A percentile compares a stretch with the other conserved stretches of the same genome.
These are phyloP conservation scores for Venturia canescens DNA, from an alignment of 1,140 invertebrate genomes.

Conservation along the genomic window DNA sequence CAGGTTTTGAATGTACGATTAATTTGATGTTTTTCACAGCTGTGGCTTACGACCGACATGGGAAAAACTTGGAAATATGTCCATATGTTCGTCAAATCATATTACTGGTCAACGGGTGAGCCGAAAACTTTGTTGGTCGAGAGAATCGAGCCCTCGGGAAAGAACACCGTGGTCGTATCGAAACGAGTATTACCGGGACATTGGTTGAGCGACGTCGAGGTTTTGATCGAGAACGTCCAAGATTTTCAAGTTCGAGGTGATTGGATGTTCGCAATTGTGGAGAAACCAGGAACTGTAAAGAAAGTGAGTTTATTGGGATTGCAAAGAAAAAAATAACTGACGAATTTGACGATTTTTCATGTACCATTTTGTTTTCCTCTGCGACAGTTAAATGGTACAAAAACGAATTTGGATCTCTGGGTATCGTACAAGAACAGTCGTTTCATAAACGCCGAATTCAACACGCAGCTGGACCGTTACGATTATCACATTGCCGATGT, in stretches of 20 bases:
- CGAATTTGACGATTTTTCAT: slow-evolving; percentile 48
- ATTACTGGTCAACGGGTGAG: slow-evolving; percentile 82
- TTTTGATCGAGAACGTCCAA: slow-evolving; percentile 83
- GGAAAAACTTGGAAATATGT: slow-evolving; percentile 83
- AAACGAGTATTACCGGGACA: slow-evolving; percentile 30
- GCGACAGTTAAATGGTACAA: slow-evolving; percentile 44
- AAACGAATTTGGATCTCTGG: slow-evolving; percentile 82
- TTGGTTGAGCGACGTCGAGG: slow-evolving; percentile 65
- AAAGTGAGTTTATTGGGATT: background rate
- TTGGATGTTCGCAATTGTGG: slow-evolving; percentile 90
- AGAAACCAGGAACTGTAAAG: slow-evolving; percentile 50
- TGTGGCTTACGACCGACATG: slow-evolving; percentile 87
- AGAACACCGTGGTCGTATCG: slow-evolving; percentile 80
- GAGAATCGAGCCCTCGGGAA: slow-evolving; percentile 80
- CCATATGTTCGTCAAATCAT: slow-evolving; percentile 86
- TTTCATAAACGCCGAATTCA: slow-evolving; percentile 86
- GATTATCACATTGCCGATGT: slow-evolving; percentile 92
- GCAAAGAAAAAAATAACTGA: background rate
- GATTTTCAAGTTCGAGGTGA: slow-evolving; percentile 90
- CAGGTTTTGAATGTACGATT: too few relatives aligned
- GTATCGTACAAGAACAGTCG: slow-evolving; percentile 85
- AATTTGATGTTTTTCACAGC: slow-evolving; percentile 70
- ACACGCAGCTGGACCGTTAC: slow-evolving; percentile 80
- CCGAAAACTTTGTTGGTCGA: slow-evolving; percentile 82
- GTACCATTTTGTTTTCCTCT: slow-evolving; percentile 69